Evolutionary conservation across 1,140 invertebrate species (phyloP), one percentile per base, ranked within the genome.

Genomic region (Bombus vancouverensis): DNA sequence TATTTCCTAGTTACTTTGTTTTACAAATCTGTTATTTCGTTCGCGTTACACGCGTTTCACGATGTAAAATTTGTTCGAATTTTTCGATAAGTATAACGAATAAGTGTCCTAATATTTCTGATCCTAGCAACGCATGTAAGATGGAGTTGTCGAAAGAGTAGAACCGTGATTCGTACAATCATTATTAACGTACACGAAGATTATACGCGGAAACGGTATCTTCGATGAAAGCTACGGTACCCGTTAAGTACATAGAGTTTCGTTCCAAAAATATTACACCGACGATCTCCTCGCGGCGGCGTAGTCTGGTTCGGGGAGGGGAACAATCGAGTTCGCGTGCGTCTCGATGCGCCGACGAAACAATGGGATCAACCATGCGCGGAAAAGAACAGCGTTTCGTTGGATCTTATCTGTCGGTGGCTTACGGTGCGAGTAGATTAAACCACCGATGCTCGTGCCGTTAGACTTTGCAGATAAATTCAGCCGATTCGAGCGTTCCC

Each of bases 381-480:
- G 78, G 42, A 85, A 81, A 85, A 81, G 77, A 85, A 73, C 83
- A 81, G 18, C 53, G 47, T 57, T 57, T 66, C 77, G 53, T 32
- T 53, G n/a, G 71, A 86, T 83, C 80, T 77, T 87, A 83, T 88
- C 44, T 44, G 15, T n/a, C 37, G 34, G 73, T 57, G 66, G 66
- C 32, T 77, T 72, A 68, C 32, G 22, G 44, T 37, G n/a, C 42
- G n/a, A 66, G 44, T 34, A 88, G 72, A 88, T 89, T 85, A 88
- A 89, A 76, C 62, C 59, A 76, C n/a, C 65, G 57, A 81, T 85
- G 62, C 59, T 81, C 75, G 65, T 44, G n/a, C 47, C 39, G n/a
- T 74, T 72, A 84, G 53, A 77, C 34, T 79, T 81, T 42, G 59
- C 53, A 83, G 78, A 85, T 90, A 80, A 89, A 81, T 89, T 84